Base-by-base conservation (phyloP, 2,888 invertebrate species). In the Eupithecia pulchellata region DNA sequence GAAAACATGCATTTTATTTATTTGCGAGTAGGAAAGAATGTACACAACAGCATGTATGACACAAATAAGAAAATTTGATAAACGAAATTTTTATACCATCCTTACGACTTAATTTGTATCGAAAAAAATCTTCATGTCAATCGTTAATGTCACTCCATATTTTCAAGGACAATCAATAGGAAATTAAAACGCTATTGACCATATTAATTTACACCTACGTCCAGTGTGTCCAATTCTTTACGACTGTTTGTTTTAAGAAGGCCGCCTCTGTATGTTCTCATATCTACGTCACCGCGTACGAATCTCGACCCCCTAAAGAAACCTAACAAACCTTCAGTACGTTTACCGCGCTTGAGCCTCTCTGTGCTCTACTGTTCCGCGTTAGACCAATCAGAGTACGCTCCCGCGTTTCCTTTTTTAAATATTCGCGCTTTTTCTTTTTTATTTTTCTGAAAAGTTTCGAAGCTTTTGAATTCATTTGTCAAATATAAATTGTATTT, bases 291-390 rank as follows among this genome's bases (percentile, higher is more conserved):
- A 85, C 85, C 87, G 87, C 87, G 89, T 93, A 91, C 90, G 90
- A 93, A 91, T 93, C 91, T 91, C 89, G 84, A 86, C 86, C 84
- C 83, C 88, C 88, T 85, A 89, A 89, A 87, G 89, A 88, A 86
- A 86, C 86, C 80, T 84, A 82, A 82, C 82, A 80, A 81, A 79
- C 85, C 84, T 85, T 91, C 93, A 92, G 92, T 92, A 80, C 86
- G 89, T 87, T 89, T 87, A 84, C 88, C 89, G 92, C 91, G 89
- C 86, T 87, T 86, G 90, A 76, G 87, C 83, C 84, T 87, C 82
- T 84, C 86, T 87, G 92, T 91, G 90, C 90, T 89, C 89, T 90
- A 90, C 88, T 84, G 88, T 82, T 73, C 74, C 75, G 76, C 76
- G 74, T 68, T 75, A 75, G 73, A 74, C 79, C 81, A 83, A 81